Evolutionary conservation across 2,113 vertebrate genomes (phyloP).

Genomic region (Glaucomys volans): DNA sequence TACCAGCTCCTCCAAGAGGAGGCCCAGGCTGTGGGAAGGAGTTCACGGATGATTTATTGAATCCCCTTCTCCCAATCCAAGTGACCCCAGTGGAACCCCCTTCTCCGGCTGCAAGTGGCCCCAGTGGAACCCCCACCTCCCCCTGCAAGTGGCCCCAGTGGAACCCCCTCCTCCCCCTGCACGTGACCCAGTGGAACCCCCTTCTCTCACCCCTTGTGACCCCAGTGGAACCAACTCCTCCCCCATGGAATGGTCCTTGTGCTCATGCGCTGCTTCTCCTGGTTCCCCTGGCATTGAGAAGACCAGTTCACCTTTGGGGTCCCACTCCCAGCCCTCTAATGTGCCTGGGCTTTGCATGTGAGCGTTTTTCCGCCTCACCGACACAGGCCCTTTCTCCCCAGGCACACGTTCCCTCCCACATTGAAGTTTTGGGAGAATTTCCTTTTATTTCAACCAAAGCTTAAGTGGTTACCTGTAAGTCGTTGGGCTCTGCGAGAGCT

Average conservation of each 20-base stretch:
- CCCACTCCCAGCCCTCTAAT: neutral
- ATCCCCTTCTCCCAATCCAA: neutral
- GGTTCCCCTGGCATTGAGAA: slow-evolving; percentile 3
- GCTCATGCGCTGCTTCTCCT: slow-evolving; percentile 42
- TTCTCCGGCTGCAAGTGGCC: slow-evolving; percentile 20
- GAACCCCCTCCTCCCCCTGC: too few relatives aligned
- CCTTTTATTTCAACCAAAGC: slow-evolving; percentile 19
- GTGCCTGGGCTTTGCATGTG: slow-evolving; percentile 33
- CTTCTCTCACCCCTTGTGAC: too few relatives aligned
- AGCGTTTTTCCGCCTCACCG: slow-evolving; percentile 29
- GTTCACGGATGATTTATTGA: slow-evolving; percentile 51
- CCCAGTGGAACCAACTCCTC: too few relatives aligned
- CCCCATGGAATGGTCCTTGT: neutral
- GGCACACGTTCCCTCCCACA: neutral
- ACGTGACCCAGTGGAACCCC: too few relatives aligned
- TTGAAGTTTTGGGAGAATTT: slow-evolving; percentile 11
- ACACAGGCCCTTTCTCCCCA: neutral
- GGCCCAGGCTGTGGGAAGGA: neutral
- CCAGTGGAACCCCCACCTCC: neutral
- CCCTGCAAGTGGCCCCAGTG: slow-evolving; percentile 17
- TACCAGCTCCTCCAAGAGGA: neutral
- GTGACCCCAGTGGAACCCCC: neutral
- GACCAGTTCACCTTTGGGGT: neutral
- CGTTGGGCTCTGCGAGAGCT: neutral
- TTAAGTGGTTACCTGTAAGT: neutral